A percentile compares a stretch with the other conserved stretches of the same genome.
phyloP scores from a whole-genome alignment of 2,113 vertebrate species.

The Dicaeum eximium region DNA sequence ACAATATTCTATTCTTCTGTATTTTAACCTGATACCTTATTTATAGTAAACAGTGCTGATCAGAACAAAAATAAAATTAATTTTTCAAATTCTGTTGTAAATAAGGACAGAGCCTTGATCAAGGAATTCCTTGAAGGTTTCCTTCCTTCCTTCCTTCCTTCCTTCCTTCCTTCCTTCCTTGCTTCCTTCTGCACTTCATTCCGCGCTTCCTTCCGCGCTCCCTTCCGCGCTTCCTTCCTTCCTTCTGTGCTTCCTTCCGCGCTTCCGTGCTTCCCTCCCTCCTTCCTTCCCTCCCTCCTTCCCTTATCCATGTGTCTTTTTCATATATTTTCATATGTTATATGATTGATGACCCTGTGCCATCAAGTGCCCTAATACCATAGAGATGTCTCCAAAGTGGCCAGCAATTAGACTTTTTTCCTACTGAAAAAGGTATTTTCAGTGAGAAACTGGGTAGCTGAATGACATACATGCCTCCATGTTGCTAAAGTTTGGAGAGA shows the following conservation, averaged over 20 bases:
- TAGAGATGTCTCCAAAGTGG: not conserved
- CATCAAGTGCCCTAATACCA: not conserved
- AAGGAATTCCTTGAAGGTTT: too few relatives aligned
- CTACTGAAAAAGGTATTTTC: not conserved
- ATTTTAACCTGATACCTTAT: not conserved
- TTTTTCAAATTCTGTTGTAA: not conserved
- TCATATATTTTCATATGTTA: not conserved
- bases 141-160: not conserved
- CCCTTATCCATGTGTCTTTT: not conserved
- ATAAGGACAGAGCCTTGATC: not conserved
- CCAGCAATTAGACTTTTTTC: not conserved
- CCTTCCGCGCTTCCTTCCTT: too few relatives aligned
- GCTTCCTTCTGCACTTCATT: too few relatives aligned
- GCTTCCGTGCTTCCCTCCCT: too few relatives aligned
- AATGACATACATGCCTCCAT: not conserved
- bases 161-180: too few relatives aligned
- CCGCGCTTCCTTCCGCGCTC: too few relatives aligned
- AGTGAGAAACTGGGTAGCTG: not conserved
- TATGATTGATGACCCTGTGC: not conserved
- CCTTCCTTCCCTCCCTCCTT: not conserved
- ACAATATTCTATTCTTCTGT: not conserved
- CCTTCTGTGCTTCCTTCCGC: fast-evolving
- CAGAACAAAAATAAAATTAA: not conserved
- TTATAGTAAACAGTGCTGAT: not conserved
- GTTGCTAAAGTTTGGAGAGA: not conserved